Conservation (phyloP, 2,888 invertebrate genomes). For the Perizoma flavofasciatum region DNA sequence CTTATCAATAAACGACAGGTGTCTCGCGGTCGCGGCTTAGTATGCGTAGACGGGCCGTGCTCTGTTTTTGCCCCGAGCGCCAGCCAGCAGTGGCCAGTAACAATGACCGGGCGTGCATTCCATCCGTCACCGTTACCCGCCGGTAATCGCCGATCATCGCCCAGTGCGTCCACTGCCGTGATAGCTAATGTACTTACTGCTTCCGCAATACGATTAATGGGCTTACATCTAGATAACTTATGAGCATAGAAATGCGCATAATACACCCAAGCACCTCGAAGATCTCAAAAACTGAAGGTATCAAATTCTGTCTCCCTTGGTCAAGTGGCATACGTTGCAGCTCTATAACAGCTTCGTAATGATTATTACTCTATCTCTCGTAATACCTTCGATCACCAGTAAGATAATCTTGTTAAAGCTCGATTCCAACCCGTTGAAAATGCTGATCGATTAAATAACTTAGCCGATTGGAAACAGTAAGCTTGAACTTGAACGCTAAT, state of each 20-base stretch:
- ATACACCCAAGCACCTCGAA: too few relatives aligned
- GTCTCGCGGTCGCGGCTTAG: slow-evolving; percentile 54
- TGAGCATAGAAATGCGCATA: neutral
- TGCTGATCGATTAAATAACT: slow-evolving; percentile 7
- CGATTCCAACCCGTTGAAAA: slow-evolving; percentile 17
- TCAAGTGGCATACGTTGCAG: too few relatives aligned
- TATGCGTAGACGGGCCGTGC: slow-evolving; percentile 62
- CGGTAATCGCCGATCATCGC: slow-evolving; percentile 67
- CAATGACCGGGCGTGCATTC: slow-evolving; percentile 76
- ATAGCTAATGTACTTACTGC: slow-evolving; percentile 31
- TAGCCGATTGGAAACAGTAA: slow-evolving; percentile 12
- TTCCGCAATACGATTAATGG: slow-evolving; percentile 22
- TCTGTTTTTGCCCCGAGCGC: slow-evolving; percentile 63
- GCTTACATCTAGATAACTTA: slow-evolving; percentile 6
- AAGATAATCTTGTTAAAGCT: slow-evolving; percentile 21
- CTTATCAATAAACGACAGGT: slow-evolving; percentile 52
- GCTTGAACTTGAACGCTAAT: slow-evolving; percentile 15
- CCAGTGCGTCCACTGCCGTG: slow-evolving; percentile 38
- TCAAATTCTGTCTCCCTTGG: too few relatives aligned
- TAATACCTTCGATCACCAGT: slow-evolving; percentile 17
- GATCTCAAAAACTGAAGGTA: too few relatives aligned
- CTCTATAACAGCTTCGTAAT: too few relatives aligned
- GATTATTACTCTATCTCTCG: neutral
- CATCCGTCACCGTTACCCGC: slow-evolving; percentile 73
- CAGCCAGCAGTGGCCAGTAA: slow-evolving; percentile 46